Evolutionary conservation across 2,888 invertebrate genomes (phyloP).

Genomic region (Euplagia quadripunctaria): DNA sequence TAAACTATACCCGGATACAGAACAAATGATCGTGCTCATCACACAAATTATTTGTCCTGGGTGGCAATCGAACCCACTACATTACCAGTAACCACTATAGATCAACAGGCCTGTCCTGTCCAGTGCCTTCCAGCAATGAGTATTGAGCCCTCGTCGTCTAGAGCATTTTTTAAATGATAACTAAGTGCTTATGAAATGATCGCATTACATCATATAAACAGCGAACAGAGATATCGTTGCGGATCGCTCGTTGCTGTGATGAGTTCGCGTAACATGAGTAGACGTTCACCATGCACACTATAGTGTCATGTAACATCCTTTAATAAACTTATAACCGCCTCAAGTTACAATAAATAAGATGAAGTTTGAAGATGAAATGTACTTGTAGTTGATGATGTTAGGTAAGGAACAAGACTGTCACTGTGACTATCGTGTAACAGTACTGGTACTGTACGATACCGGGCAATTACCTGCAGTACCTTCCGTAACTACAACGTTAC

Average conservation of each 20-base stretch:
- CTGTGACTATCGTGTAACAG: no score
- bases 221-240: slow-evolving; percentile 27
- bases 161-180: background rate
- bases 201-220: slow-evolving; percentile 38
- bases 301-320: slow-evolving; percentile 28
- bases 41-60: no score
- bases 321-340: slow-evolving; percentile 16
- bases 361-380: slow-evolving; percentile 2
- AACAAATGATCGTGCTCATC: no score
- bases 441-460: no score
- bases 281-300: slow-evolving; percentile 24
- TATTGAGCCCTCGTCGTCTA: background rate
- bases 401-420: background rate
- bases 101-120: no score
- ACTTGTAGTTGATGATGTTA: background rate
- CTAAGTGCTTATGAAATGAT: slow-evolving; percentile 1
- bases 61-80: no score
- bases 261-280: slow-evolving; percentile 42
- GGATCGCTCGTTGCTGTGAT: slow-evolving; percentile 34
- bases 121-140: no score
- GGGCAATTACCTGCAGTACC: no score
- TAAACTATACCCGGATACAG: no score
- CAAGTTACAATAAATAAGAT: slow-evolving; percentile 23
- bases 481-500: no score
- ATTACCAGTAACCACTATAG: no score